Evolutionary conservation across 2,113 vertebrate species (phyloP).

Genomic region (Gadus macrocephalus): DNA sequence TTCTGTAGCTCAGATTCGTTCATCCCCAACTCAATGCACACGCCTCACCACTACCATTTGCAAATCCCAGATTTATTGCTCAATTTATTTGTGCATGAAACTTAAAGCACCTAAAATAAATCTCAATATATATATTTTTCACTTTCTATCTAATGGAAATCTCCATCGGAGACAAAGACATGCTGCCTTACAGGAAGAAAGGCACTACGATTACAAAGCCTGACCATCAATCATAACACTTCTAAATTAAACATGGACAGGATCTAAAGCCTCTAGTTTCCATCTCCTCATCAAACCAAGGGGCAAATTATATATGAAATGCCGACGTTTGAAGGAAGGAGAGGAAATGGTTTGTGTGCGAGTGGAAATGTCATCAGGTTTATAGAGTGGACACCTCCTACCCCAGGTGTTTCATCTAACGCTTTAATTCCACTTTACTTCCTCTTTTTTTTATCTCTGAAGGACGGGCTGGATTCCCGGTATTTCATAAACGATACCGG

Average conservation of each 20-base stretch:
- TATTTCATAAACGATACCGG: background rate
- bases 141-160: slow-evolving; percentile 12
- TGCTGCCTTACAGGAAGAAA: slow-evolving; percentile 8
- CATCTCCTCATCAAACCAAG: background rate
- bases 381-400: background rate
- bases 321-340: background rate
- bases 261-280: background rate
- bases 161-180: slow-evolving; percentile 6
- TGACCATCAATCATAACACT: background rate
- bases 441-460: background rate
- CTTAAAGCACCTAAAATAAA: background rate
- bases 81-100: background rate
- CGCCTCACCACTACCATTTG: no score
- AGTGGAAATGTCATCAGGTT: background rate
- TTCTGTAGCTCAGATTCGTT: no score
- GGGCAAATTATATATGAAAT: background rate
- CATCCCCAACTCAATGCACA: no score
- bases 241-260: background rate
- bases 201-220: slow-evolving; percentile 7
- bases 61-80: background rate
- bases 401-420: background rate
- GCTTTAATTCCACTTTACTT: background rate
- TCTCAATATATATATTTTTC: background rate
- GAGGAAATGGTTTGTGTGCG: background rate
- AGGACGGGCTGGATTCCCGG: background rate